phyloP scores from a whole-genome alignment of 2,113 vertebrate genomes.

The Nettapus auritus region DNA sequence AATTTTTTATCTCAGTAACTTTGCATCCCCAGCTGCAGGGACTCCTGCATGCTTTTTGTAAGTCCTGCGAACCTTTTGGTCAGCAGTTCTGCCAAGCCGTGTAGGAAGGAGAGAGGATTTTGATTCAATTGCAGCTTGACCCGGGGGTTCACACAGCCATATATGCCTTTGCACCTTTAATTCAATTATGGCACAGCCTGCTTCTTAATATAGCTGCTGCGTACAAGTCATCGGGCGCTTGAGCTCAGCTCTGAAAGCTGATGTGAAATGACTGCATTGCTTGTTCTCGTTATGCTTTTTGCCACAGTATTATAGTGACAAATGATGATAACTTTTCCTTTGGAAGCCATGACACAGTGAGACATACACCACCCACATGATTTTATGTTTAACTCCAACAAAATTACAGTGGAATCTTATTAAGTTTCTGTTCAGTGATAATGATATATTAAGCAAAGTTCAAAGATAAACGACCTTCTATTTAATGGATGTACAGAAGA shows the following conservation, averaged over 20 bases:
- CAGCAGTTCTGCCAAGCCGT: constrained; percentile 56
- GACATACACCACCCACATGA: constrained; percentile 37
- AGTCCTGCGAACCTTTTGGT: constrained; percentile 24
- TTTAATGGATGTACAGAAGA: not conserved
- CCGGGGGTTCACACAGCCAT: constrained; percentile 20
- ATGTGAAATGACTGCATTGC: constrained; percentile 6
- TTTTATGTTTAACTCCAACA: constrained; percentile 63
- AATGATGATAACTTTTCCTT: constrained; percentile 65
- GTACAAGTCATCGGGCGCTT: not conserved
- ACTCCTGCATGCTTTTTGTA: not conserved
- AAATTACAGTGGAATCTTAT: constrained; percentile 60
- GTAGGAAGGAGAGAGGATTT: constrained; percentile 44
- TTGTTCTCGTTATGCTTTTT: constrained; percentile 54
- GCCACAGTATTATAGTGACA: constrained; percentile 44
- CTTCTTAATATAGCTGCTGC: constrained; percentile 59
- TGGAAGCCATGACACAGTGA: constrained; percentile 51
- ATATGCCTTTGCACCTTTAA: constrained; percentile 67
- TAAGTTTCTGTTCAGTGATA: constrained; percentile 51
- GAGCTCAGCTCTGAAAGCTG: not conserved
- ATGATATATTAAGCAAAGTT: constrained; percentile 39
- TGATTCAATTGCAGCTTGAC: constrained; percentile 59
- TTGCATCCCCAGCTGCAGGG: not conserved
- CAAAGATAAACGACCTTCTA: constrained; percentile 18
- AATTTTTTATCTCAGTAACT: constrained; percentile 23
- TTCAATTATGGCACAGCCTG: constrained; percentile 54